Evolutionary conservation across 2,888 invertebrate species (phyloP).

Genomic region (Ormyrus nitidulus): DNA sequence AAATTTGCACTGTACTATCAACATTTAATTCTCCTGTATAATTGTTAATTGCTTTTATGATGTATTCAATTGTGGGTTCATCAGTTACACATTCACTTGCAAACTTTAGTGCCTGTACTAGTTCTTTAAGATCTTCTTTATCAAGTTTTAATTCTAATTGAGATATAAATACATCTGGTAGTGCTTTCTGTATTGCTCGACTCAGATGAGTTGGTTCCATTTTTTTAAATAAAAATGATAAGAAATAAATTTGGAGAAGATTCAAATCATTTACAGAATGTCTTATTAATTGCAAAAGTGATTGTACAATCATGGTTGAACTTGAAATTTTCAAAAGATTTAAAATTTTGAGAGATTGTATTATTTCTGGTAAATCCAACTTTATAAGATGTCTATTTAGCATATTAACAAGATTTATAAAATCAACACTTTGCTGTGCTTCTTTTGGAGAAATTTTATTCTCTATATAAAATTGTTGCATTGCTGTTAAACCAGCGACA

Average conservation of each 20-base stretch:
- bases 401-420: slow-evolving; percentile 25
- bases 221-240: slow-evolving; percentile 31
- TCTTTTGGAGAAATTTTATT: neutral
- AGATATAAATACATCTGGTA: slow-evolving; percentile 45
- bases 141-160: slow-evolving; percentile 41
- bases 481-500: slow-evolving; percentile 19
- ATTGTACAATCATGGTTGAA: slow-evolving; percentile 47
- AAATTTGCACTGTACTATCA: slow-evolving; percentile 23
- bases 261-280: slow-evolving; percentile 42
- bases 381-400: slow-evolving; percentile 22
- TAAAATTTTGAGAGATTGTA: slow-evolving; percentile 38
- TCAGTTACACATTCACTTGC: slow-evolving; percentile 7
- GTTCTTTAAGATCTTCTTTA: slow-evolving; percentile 28
- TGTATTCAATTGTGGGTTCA: slow-evolving; percentile 10
- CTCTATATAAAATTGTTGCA: slow-evolving; percentile 36
- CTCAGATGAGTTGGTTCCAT: slow-evolving; percentile 37
- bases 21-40: slow-evolving; percentile 5
- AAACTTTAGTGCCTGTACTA: slow-evolving; percentile 47
- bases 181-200: slow-evolving; percentile 18
- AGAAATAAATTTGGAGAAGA: slow-evolving; percentile 37
- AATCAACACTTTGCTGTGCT: slow-evolving; percentile 11
- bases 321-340: slow-evolving; percentile 31
- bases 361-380: slow-evolving; percentile 22
- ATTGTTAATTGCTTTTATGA: slow-evolving; percentile 16
- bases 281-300: slow-evolving; percentile 48